Evolutionary conservation across 2,797 vertebrate species (phyloP).

Genomic region (Rachycentron canadum): DNA sequence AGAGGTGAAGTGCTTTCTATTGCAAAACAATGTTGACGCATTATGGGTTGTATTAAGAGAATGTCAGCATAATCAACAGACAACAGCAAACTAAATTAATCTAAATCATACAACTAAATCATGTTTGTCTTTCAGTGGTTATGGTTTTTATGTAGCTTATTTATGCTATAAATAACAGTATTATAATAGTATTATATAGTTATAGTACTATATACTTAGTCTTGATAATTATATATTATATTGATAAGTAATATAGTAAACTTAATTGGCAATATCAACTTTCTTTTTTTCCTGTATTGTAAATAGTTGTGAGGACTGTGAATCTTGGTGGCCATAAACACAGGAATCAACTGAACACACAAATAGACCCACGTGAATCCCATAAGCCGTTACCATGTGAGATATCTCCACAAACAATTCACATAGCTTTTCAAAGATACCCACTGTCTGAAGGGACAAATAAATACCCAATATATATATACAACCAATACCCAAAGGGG

Average conservation of each 20-base stretch:
- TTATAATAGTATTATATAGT: too few relatives aligned
- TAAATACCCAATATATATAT: conserved; percentile 22
- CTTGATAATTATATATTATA: too few relatives aligned
- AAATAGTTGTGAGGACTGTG: neutral
- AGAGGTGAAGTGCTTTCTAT: neutral
- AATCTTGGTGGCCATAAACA: neutral
- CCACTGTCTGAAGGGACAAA: conserved; percentile 24
- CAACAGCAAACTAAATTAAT: neutral
- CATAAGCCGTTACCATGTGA: neutral
- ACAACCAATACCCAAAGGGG: conserved; percentile 11
- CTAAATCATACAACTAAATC: neutral
- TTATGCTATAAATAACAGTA: too few relatives aligned
- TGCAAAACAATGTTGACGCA: neutral
- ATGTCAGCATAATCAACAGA: too few relatives aligned
- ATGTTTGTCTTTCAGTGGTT: neutral
- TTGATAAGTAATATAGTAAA: neutral
- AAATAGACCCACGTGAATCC: neutral
- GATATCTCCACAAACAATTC: conserved; percentile 5
- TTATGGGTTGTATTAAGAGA: neutral
- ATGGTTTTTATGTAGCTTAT: neutral
- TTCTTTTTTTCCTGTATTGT: neutral
- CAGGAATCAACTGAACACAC: neutral
- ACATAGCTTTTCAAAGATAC: conserved; percentile 13
- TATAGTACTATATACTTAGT: neutral
- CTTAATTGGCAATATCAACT: neutral